Evolutionary conservation across 2,888 invertebrate genomes (phyloP).

Genomic region (Orthosia gracilis): DNA sequence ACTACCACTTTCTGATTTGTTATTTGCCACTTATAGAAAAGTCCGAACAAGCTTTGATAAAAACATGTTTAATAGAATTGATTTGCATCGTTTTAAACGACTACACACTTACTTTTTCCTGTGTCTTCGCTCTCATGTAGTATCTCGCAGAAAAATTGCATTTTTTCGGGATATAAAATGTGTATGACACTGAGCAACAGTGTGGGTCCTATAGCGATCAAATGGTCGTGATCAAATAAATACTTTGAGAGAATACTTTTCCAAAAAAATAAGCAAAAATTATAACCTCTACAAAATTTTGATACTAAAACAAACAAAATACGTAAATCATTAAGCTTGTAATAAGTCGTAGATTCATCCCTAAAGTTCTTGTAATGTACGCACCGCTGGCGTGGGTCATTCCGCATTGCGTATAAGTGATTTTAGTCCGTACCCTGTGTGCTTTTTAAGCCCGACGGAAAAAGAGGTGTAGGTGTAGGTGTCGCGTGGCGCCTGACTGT

Average conservation of each 20-base stretch:
- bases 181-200: no score
- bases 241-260: no score
- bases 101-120: neutral
- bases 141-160: no score
- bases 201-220: no score
- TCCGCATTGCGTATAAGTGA: constrained; percentile 57
- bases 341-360: constrained; percentile 9
- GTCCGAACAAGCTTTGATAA: neutral
- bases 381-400: constrained; percentile 2
- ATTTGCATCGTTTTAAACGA: constrained; percentile 4
- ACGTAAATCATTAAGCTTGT: constrained; percentile 9
- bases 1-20: neutral
- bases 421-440: neutral
- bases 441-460: no score
- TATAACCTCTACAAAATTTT: no score
- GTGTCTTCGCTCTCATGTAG: no score
- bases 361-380: neutral
- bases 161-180: no score
- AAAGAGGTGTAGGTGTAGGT: no score
- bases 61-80: neutral
- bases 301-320: neutral
- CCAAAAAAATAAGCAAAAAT: no score
- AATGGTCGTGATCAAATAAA: no score
- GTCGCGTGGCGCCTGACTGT: no score
- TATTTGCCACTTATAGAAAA: neutral